A percentile compares a stretch with the other conserved stretches of the same genome.
Conservation (phyloP, 2,888 invertebrate species). For the Macropis europaea region DNA sequence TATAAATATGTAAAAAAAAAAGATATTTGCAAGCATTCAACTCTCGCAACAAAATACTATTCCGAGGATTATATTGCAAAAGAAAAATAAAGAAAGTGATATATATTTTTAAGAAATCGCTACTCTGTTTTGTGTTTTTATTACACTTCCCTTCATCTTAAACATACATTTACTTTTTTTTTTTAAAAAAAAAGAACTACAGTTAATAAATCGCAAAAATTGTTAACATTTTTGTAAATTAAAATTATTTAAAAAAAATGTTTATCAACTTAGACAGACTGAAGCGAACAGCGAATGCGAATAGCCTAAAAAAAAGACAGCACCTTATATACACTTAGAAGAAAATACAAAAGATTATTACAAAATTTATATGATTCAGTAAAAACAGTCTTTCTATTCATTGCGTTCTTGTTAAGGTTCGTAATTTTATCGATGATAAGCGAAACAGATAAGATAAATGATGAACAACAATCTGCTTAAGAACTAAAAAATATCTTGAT, state of each 20-base stretch:
- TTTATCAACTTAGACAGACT: constrained; percentile 14
- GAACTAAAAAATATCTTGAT: not conserved
- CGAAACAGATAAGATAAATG: constrained; percentile 1
- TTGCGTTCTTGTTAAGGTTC: constrained; percentile 4
- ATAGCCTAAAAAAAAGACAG: constrained; percentile 23
- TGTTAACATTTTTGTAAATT: constrained; percentile 1
- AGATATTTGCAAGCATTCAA: constrained; percentile 61
- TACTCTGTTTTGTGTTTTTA: constrained; percentile 55
- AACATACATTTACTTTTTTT: constrained; percentile 15
- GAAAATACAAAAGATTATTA: constrained; percentile 20
- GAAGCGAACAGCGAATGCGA: constrained; percentile 27
- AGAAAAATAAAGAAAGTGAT: constrained; percentile 73
- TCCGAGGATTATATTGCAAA: constrained; percentile 69
- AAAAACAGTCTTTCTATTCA: constrained; percentile 45
- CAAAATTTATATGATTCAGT: constrained; percentile 17
- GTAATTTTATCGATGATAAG: constrained; percentile 2
- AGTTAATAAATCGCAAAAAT: constrained; percentile 14
- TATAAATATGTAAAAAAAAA: constrained; percentile 63
- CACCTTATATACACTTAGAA: constrained; percentile 41
- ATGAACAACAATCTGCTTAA: constrained; percentile 8
- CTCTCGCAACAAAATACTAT: constrained; percentile 63
- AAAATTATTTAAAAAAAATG: constrained; percentile 8
- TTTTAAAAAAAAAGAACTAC: constrained; percentile 3
- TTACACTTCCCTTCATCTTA: constrained; percentile 43
- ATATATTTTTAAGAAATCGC: constrained; percentile 75